These are phyloP conservation scores for Spongilla lacustris DNA, from an alignment of 37 sponge, comb jelly and placozoan species.

Conservation along the genomic window DNA sequence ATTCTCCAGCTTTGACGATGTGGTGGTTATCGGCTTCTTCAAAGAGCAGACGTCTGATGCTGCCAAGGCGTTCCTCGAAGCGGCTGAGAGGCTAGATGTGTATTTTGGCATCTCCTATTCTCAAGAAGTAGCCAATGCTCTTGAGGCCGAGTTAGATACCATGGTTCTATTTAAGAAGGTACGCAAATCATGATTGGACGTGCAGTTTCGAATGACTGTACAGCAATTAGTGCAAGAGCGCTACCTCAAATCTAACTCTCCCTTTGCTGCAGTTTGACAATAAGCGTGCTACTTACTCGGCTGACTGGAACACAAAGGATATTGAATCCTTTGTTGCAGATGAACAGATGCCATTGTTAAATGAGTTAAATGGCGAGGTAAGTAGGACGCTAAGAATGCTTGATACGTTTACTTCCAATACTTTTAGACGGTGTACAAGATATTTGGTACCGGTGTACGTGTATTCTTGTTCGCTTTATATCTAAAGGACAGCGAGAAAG, in stretches of 20 bases:
- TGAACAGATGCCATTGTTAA: slow-evolving; percentile 82
- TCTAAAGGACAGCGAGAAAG: slow-evolving; percentile 33
- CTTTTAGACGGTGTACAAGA: slow-evolving; percentile 85
- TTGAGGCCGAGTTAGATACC: slow-evolving; percentile 57
- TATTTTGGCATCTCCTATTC: slow-evolving; percentile 65
- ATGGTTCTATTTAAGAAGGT: slow-evolving; percentile 71
- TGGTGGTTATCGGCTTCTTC: slow-evolving; percentile 87
- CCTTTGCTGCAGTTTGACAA: slow-evolving; percentile 84
- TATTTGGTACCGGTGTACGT: slow-evolving; percentile 88
- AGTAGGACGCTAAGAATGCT: too few species aligned
- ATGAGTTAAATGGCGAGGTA: slow-evolving; percentile 88
- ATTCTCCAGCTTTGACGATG: slow-evolving; percentile 71
- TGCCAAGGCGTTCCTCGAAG: slow-evolving; percentile 73
- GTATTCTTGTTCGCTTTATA: slow-evolving; percentile 84
- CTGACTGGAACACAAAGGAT: slow-evolving; percentile 65
- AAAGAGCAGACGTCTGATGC: slow-evolving; percentile 36
- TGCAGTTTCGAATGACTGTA: not conserved
- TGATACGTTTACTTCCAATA: too few species aligned
- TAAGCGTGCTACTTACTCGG: slow-evolving; percentile 58
- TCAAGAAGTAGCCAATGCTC: slow-evolving; percentile 56
- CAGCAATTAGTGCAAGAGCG: not conserved
- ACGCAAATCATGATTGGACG: too few species aligned
- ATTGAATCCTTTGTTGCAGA: slow-evolving; percentile 70
- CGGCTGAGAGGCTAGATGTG: slow-evolving; percentile 61
- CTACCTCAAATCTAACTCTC: not conserved